Evolutionary conservation across 2,888 invertebrate species (phyloP), one percentile per base, ranked within the genome.

Genomic region (Ichneumoninae sp.): DNA sequence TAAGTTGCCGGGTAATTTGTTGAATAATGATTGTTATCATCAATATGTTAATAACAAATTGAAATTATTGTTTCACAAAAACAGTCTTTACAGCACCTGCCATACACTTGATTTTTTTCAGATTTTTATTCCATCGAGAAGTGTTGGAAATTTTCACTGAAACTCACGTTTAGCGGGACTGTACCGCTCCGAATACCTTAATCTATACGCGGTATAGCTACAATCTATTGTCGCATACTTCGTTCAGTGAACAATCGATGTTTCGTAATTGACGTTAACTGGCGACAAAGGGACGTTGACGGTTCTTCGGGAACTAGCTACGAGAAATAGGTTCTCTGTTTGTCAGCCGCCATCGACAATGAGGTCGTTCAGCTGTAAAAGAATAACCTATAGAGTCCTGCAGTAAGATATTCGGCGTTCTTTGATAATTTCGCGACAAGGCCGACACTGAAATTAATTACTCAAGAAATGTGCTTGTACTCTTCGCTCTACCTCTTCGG

Each of bases 241-340:
- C 3, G 19, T 16, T 22, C 22, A 22, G 19, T 54, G 22, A 54
- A 54, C 19, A 10, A 68, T 68, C 40, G 5, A 8, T 30, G 16
- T 71, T 65, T 80, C 57, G 33, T 47, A 57, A 74, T 57, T 47
- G 47, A 57, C 36, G 57, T 57, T 66, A 50, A 3, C 26, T 54
- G 13, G 44, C 10, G 44, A 47, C 44, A 47, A 16, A 13, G 16
- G 3, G 4, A 47, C 13, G 1, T 47, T 47, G 16, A 4, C 16
- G 44, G 44, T 13, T 47, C 44, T 16, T 47, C 16, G 44, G 5
- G 3, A 47, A 47, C 16, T 16, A 47, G 2, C 10, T 1, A 10
- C 40, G 44, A 47, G 13, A 47, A 47, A 47, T 4, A 47, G 44
- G 44, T 47, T 16, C 13, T 13, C 10, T 16, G 44, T 47, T 47